Evolutionary conservation across 1,140 invertebrate species (phyloP).

Genomic region (Bombus pascuorum): DNA sequence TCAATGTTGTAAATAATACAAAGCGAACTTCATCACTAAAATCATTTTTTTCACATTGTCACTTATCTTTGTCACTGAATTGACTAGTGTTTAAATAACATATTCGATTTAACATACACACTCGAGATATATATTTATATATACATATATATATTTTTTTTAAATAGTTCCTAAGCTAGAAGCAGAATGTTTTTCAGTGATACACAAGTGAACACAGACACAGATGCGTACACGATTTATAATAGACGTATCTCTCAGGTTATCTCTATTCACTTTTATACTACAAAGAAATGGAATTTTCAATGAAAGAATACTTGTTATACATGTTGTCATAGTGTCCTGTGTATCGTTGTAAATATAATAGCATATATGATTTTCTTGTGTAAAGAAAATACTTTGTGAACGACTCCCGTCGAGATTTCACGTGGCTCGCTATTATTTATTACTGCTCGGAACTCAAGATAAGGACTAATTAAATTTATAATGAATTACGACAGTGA

Average conservation of each 20-base stretch:
- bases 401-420: slow-evolving; percentile 44
- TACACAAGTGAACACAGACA: neutral
- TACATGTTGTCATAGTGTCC: neutral
- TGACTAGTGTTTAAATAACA: slow-evolving; percentile 32
- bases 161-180: slow-evolving; percentile 76
- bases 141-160: slow-evolving; percentile 54
- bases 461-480: slow-evolving; percentile 57
- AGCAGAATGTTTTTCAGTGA: slow-evolving; percentile 58
- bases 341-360: slow-evolving; percentile 53
- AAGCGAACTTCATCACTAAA: neutral
- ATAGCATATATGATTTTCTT: slow-evolving; percentile 2
- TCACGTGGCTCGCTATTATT: slow-evolving; percentile 66
- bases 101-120: neutral
- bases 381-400: neutral
- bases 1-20: slow-evolving; percentile 25
- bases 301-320: slow-evolving; percentile 15
- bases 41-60: slow-evolving; percentile 29
- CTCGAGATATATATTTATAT: slow-evolving; percentile 1
- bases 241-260: slow-evolving; percentile 60
- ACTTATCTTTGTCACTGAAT: slow-evolving; percentile 32
- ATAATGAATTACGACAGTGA: slow-evolving; percentile 50
- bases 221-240: neutral
- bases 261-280: slow-evolving; percentile 62
- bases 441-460: slow-evolving; percentile 61
- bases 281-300: slow-evolving; percentile 40